Evolutionary conservation across 1,140 invertebrate species (phyloP), one percentile per base, ranked within the genome.

Genomic region (Macrobrachium nipponense): DNA sequence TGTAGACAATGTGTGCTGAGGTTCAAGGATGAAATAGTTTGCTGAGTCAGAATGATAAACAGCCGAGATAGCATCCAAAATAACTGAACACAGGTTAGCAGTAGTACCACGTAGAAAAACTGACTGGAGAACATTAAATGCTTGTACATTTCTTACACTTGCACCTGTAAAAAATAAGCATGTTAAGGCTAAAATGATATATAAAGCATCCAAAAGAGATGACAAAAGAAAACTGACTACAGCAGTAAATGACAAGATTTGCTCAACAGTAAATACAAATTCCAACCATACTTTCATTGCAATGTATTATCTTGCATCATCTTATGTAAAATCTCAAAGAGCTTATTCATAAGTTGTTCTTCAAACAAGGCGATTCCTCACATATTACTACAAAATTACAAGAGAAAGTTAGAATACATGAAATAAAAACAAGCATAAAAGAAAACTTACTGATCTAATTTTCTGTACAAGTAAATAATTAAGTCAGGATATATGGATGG

Each of bases 21-120:
- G 95, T 91, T 99, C 98, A 0, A 99, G 93, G 90, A 99, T 99
- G 91, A 99, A 99, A 92, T 99, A 99, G 92, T 99, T 99, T 20
- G 97, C 97, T 91, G 97, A 96, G 91, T 99, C 98, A 27, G 98
- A 97, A 91, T 98, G 97, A 91, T 99, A 99, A 17, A 99, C 96
- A 88, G 96, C 97, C 17, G 96, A 98, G 90, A 99, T 98, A 3
- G 97, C 97, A 90, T 99, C 98, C 76, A 99, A 92, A 87, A 99
- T 97, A 0, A 96, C 96, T 89, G 95, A 95, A 90, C 96, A 97
- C 23, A 99, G 92, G 23, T 95, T 93, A 44, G 95, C 93, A 5
- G 97, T 97, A 89, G 94, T 95, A 0, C 97, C 96, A 91, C 97
- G 98, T 15, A 98, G 92, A 90, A 99, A 99, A 75, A 98, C 96